phyloP scores from a whole-genome alignment of 2,797 vertebrate species.

The Smutsia gigantea region DNA sequence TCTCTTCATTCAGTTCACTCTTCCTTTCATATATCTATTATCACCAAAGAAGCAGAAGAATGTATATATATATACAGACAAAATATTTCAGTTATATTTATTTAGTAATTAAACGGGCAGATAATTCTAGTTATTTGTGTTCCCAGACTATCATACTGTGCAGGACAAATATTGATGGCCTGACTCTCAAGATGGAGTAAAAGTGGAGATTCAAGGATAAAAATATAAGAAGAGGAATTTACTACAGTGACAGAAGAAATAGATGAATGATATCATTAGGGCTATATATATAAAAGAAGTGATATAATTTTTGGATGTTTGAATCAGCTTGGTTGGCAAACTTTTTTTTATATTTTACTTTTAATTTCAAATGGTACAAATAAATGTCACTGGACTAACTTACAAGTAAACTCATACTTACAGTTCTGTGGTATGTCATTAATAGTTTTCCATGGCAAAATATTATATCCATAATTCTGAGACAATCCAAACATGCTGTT shows the following conservation, averaged over 20 bases:
- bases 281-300: neutral
- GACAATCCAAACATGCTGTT: neutral
- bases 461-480: neutral
- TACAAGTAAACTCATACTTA: neutral
- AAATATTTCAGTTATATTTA: neutral
- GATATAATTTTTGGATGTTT: neutral
- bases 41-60: neutral
- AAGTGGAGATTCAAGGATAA: neutral
- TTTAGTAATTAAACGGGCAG: neutral
- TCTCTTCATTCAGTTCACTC: neutral
- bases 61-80: neutral
- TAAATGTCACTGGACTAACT: neutral
- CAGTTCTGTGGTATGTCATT: neutral
- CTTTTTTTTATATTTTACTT: neutral
- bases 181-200: neutral
- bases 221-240: neutral
- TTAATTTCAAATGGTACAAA: neutral
- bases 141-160: neutral
- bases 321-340: neutral
- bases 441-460: neutral
- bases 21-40: neutral
- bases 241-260: neutral
- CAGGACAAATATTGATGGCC: neutral
- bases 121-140: neutral
- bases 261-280: neutral